Evolutionary conservation across 2,797 vertebrate genomes (phyloP).

Genomic region (Remorina albescens): DNA sequence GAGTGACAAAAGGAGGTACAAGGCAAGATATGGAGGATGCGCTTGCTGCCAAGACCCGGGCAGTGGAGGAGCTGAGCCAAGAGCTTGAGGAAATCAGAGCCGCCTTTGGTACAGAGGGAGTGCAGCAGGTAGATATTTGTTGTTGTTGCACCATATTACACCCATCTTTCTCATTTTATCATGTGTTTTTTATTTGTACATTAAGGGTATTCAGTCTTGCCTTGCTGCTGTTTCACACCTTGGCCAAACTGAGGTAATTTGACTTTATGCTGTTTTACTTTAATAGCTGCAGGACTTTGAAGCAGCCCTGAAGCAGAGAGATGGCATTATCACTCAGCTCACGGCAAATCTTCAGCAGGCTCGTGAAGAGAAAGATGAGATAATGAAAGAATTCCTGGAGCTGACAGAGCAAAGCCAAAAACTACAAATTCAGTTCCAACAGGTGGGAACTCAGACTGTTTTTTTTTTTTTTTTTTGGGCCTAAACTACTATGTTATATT

Average conservation of each 20-base stretch:
- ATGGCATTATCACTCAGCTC: slow-evolving; percentile 97
- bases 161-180: not conserved
- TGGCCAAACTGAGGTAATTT: not conserved
- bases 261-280: slow-evolving; percentile 23
- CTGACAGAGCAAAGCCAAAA: slow-evolving; percentile 97
- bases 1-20: slow-evolving; percentile 76
- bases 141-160: not conserved
- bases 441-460: slow-evolving; percentile 80
- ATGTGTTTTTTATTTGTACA: not conserved
- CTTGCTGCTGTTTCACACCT: not conserved
- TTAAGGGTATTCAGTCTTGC: not conserved
- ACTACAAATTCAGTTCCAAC: slow-evolving; percentile 97
- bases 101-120: slow-evolving; percentile 90
- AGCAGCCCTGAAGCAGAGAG: slow-evolving; percentile 95
- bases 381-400: slow-evolving; percentile 94
- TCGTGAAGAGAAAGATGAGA: slow-evolving; percentile 95
- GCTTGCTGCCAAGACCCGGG: slow-evolving; percentile 87
- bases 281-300: slow-evolving; percentile 95
- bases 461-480: not conserved
- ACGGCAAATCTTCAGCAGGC: slow-evolving; percentile 96
- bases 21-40: slow-evolving; percentile 89
- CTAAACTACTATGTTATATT: not conserved
- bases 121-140: slow-evolving; percentile 89
- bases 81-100: slow-evolving; percentile 92
- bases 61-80: slow-evolving; percentile 90